Base-by-base conservation (phyloP, 2,888 invertebrate species). In the Eretmocerus hayati region DNA sequence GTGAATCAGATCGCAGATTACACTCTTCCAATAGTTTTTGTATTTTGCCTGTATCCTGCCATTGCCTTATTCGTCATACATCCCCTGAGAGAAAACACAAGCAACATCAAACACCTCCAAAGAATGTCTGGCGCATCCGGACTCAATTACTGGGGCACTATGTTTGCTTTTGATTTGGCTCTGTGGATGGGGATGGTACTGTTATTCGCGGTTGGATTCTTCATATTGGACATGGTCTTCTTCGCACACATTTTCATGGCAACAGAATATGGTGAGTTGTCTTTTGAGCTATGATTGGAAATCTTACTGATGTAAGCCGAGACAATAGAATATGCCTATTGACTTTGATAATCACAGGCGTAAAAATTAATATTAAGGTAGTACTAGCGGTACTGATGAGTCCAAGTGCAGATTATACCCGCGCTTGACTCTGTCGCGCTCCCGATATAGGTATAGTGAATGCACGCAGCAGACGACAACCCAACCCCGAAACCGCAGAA, bases 41-140 rank as follows among this genome's bases (percentile, higher is more conserved):
- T 33, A 2, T 32, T 41, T 19, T 62, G 57, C 42, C 59, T 63
- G 18, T 64, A 59, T 31, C 55, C 60, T 0, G 56, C 59, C 21
- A 38, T 58, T 1, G 71, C 75, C 0, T 73, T 79, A 57, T 79
- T 78, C 52, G 72, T 81, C 2, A 66, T 78, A 0, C 77, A 85
- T 46, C 81, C 84, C 5, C 77, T 81, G 56, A 72, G 72, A 46
- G 88, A 88, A 69, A 75, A 79, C 9, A 63, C 66, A 5, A 74
- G 76, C 2, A 80, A 80, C 44, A 75, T 85, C 26, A 81, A 85
- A 20, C 81, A 81, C 58, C 64, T 85, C 30, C 85, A 87, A 71
- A 66, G 78, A 19, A 80, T 85, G 80, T 75, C 81, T 1, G 83
- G 85, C 3, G 77, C 83, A 26, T 72, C 79, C 1, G 72, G 78